Base-by-base conservation (phyloP, 2,113 vertebrate species). In the Rutilus rutilus region DNA sequence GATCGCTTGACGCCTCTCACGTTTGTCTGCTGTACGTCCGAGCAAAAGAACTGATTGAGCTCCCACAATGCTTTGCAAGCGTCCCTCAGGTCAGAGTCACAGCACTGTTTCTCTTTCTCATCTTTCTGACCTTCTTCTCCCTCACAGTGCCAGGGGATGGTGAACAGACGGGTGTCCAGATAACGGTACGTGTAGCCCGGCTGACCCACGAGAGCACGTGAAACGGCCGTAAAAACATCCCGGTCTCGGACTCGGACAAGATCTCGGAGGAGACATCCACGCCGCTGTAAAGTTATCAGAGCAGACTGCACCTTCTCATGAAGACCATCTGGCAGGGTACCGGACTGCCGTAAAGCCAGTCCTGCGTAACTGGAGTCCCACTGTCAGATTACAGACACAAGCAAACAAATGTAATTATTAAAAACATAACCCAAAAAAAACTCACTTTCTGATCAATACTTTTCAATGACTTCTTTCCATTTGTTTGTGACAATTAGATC, bases 181-280 rank as follows among this genome's bases (percentile, higher is more conserved):
- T 99, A 99, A 86, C 96, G 97, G 87, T 99, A 99, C 82, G 98
- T 99, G 89, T 92, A 96, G 74, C 98, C 98, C 0, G 97, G 96
- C 81, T 96, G 93, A 59, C 98, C 98, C 76, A 99, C 94, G 85
- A 99, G 95, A 86, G 96, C 93, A 33, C 98, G 96, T 2, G 96
- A 98, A 57, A 99, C 96, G 0, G 96, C 94, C 0, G 98, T 99
- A 91, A 99, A 92, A 25, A 98, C 91, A 76, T 98, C 97, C 85
- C 96, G 96, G 84, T 96, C 97, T 78, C 98, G 97, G 88, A 99
- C 93, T 27, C 96, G 95, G 3, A 99, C 97, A 90, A 99, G 92
- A 90, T 99, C 97, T 89, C 94, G 95, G 87, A 97, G 96, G 73
- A 99, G 95, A 91, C 97, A 98, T 88, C 92, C 90, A 0, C 94